Evolutionary conservation across 2,797 vertebrate species (phyloP), one percentile per base, ranked within the genome.

Genomic region (Taeniopygia guttata): DNA sequence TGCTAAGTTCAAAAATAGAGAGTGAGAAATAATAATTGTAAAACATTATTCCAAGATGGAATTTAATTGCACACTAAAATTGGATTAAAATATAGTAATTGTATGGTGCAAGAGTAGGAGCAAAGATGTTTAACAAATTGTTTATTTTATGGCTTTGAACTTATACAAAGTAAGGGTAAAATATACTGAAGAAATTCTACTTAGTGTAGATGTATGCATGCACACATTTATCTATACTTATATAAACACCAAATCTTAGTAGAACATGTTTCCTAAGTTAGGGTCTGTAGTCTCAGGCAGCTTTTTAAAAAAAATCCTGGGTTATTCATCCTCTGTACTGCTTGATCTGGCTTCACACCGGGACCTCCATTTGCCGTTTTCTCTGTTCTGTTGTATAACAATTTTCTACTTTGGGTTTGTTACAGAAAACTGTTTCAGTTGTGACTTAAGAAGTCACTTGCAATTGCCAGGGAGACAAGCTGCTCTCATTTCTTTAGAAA

Each of bases 401-500:
- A 73, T 40, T 94, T 84, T 91, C 60, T 64, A 3, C 70, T 73
- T 92, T 0, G 0, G 34, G 15, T 82, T 90, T 94, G 72, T 84
- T 74, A 43, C 45, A 82, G 93, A 36, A 88, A 90, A 92, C 32
- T 84, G 43, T 89, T 93, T 92, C 83, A 60, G 67, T 84, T 92
- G 66, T 63, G 82, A 87, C 66, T 95, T 94, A 87, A 94, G 93
- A 90, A 68, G 43, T 45, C 73, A 30, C 84, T 91, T 2, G 3
- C 2, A 1, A 96, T 95, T 95, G 74, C 95, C 91, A 95, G 93
- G 93, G 94, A 95, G 91, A 97, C 96, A 87, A 94, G 90, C 89
- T 96, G 95, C 95, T 96, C 95, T 96, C 93, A 64, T 96, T 96
- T 94, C 87, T 95, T 93, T 79, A 60, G 73, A 87, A 95, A 91